Base-by-base conservation (phyloP, 2,888 invertebrate species). In the Dynastes grantii region DNA sequence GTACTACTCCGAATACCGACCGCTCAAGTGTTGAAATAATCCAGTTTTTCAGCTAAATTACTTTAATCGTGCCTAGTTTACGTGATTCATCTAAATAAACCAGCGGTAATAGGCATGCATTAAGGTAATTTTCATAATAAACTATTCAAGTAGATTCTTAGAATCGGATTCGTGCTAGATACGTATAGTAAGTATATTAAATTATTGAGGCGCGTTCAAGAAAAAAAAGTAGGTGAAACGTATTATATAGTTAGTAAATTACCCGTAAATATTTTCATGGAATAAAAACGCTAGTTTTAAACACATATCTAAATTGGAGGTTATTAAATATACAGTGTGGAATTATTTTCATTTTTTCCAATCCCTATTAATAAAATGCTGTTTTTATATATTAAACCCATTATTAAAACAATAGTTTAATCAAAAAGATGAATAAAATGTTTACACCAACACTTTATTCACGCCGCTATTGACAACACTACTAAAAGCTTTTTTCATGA, bases 41-140 rank as follows among this genome's bases (percentile, higher is more conserved):
- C 68, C 29, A 68, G 27, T 68, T 68, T 68, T 37, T 13, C 45
- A 51, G 49, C n/a, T 68, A 68, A 68, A 68, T 68, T 68, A 27
- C 68, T 16, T 49, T 49, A 68, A 68, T 49, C 29, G 68, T 22
- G 22, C 3, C 27, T 61, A 61, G 29, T 61, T 55, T 61, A 61
- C 61, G 61, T 22, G 61, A 61, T 55, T 16, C 29, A 22, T 61
- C 61, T 61, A 61, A 29, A 61, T 61, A 61, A 61, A 61, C 22
- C 22, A 55, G 5, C 55, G 16, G n/a, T 55, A 55, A 55, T 55
- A 55, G 55, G 55, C 6, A 16, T n/a, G 5, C n/a, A 16, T 55
- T 16, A 55, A 55, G 16, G 55, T 55, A 55, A 55, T 55, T 55
- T 55, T 55, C 55, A 16, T 55, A 55, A 55, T 55, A 55, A 55